Evolutionary conservation across 2,797 vertebrate species (phyloP).

Genomic region (Antrozous pallidus): DNA sequence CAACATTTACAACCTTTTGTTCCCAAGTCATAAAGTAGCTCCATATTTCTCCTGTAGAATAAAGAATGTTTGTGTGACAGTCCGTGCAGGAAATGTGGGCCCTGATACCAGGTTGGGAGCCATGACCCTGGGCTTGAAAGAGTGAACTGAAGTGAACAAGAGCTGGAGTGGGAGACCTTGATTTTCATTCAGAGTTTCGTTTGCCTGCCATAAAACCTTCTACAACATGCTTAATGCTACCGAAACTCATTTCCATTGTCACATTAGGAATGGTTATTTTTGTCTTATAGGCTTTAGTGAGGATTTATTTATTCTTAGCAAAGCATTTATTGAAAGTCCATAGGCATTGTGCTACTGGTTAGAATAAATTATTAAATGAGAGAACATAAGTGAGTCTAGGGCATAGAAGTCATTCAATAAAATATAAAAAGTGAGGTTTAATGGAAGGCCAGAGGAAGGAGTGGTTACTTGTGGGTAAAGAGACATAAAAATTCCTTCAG

Average conservation of each 20-base stretch:
- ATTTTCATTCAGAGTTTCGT: not conserved
- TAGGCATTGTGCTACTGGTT: not conserved
- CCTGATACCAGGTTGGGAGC: not conserved
- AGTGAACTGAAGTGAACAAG: not conserved
- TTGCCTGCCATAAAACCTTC: not conserved
- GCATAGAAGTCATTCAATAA: not conserved
- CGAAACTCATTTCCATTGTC: not conserved
- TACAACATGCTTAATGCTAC: not conserved
- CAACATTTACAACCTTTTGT: not conserved
- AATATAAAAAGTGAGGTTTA: not conserved
- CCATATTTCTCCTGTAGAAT: not conserved
- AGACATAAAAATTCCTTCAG: not conserved
- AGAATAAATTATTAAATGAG: not conserved
- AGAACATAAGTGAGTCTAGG: not conserved
- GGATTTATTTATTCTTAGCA: conserved; percentile 18
- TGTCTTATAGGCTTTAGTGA: not conserved
- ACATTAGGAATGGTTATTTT: not conserved
- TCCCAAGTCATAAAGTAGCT: not conserved
- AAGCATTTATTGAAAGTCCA: not conserved
- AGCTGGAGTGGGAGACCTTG: not conserved
- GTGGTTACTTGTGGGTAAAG: not conserved
- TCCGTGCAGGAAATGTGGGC: accelerated
- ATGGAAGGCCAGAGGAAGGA: not conserved
- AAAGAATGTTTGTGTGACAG: not conserved
- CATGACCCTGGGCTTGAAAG: not conserved